Evolutionary conservation across 2,797 vertebrate genomes (phyloP).

Genomic region (Ceyx erithaca): DNA sequence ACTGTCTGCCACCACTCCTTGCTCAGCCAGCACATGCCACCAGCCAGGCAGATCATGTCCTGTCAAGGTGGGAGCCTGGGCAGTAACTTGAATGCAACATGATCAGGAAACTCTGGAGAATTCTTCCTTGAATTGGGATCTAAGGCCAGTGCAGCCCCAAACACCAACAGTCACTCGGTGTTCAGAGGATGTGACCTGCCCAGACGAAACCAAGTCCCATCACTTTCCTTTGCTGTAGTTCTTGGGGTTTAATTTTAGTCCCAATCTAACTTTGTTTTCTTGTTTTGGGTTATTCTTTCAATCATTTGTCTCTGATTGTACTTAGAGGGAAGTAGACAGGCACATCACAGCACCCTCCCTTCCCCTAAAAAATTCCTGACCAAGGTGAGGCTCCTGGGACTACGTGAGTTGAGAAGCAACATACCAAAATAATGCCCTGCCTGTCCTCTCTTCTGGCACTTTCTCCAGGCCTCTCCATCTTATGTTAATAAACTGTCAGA

Average conservation of each 20-base stretch:
- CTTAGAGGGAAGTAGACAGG: not conserved
- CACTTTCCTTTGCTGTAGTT: not conserved
- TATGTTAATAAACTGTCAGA: conserved; percentile 20
- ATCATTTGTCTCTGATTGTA: not conserved
- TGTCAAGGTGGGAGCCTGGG: fast-evolving
- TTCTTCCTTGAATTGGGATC: not conserved
- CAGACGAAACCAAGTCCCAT: not conserved
- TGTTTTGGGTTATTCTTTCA: not conserved
- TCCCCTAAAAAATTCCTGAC: conserved; percentile 26
- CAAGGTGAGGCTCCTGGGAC: conserved; percentile 29
- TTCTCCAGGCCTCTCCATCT: conserved; percentile 49
- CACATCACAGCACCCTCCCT: not conserved
- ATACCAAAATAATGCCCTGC: not conserved
- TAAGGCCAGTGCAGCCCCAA: not conserved
- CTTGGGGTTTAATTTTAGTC: not conserved
- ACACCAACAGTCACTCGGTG: fast-evolving
- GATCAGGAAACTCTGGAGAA: not conserved
- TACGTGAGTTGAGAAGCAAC: conserved; percentile 6
- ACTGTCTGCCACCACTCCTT: not conserved
- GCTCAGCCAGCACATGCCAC: not conserved
- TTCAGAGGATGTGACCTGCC: not conserved
- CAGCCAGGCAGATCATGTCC: not conserved
- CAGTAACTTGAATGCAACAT: fast-evolving
- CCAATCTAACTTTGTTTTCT: not conserved
- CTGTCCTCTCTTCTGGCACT: conserved; percentile 48